These are phyloP conservation scores for Ooceraea biroi DNA, from an alignment of 1,140 invertebrate genomes.

Conservation along the genomic window DNA sequence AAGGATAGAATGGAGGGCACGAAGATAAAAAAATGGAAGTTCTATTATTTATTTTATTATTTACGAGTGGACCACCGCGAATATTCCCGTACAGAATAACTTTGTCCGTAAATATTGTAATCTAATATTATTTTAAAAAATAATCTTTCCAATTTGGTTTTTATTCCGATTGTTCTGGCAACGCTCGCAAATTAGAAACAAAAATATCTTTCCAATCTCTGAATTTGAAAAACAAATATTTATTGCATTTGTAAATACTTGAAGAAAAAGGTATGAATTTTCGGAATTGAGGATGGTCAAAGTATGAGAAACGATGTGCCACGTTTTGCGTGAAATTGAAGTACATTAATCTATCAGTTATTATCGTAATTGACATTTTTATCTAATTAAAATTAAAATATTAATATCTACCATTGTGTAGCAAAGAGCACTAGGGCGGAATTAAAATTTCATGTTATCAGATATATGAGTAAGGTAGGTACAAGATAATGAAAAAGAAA, in stretches of 20 bases:
- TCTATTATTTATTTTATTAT: constrained; percentile 6
- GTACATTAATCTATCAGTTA: not conserved
- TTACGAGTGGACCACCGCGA: not conserved
- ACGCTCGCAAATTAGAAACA: no score
- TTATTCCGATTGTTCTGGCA: not conserved
- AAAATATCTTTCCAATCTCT: not conserved
- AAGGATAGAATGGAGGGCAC: not conserved
- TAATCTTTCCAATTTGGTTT: not conserved
- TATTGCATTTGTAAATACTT: not conserved
- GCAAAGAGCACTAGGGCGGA: not conserved
- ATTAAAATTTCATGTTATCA: not conserved
- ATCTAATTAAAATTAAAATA: not conserved
- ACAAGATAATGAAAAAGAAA: constrained; percentile 46
- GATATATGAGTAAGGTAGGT: not conserved
- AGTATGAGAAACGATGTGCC: no score
- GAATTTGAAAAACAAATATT: not conserved
- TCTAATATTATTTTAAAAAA: not conserved
- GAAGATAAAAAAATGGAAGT: not conserved
- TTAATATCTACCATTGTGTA: not conserved
- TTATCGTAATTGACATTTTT: not conserved
- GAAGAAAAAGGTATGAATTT: no score
- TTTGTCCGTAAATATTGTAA: not conserved
- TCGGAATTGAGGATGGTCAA: no score
- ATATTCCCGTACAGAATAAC: not conserved
- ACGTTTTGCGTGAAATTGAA: not conserved